Conservation (phyloP, 2,888 invertebrate species). For the Ennomos fuscantarius region DNA sequence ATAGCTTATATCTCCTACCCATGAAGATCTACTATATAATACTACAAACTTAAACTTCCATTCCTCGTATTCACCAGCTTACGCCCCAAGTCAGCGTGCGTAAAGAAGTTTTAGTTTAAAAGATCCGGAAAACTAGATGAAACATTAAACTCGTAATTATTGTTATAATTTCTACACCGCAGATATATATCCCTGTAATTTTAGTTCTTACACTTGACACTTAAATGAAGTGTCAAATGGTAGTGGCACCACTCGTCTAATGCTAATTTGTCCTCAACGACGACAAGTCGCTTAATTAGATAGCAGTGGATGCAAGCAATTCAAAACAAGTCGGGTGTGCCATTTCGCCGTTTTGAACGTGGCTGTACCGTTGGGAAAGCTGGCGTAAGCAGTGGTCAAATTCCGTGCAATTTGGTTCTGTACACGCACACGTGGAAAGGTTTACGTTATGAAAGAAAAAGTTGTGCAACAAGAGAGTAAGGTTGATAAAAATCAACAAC, state of each 20-base stretch:
- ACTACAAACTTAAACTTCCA: too few species aligned
- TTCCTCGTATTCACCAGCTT: too few species aligned
- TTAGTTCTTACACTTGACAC: conserved; percentile 14
- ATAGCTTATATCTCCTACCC: too few species aligned
- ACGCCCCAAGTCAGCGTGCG: too few species aligned
- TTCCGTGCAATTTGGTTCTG: background rate
- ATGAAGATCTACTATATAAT: too few species aligned
- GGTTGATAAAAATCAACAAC: too few species aligned
- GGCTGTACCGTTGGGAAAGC: conserved; percentile 36
- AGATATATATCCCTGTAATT: conserved; percentile 12
- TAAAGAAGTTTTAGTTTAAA: too few species aligned
- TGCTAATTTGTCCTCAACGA: conserved; percentile 38
- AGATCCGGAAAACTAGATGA: too few species aligned
- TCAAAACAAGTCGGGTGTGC: conserved; percentile 61
- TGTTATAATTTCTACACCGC: background rate
- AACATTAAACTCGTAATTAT: background rate
- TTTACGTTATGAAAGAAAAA: background rate
- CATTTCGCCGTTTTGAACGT: conserved; percentile 58
- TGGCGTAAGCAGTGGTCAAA: conserved; percentile 12
- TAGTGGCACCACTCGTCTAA: conserved; percentile 29
- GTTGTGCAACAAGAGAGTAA: too few species aligned
- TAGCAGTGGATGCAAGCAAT: conserved; percentile 74
- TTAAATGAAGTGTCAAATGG: conserved; percentile 34
- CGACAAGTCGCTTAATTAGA: conserved; percentile 60
- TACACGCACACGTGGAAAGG: conserved; percentile 6